Evolutionary conservation across 2,888 invertebrate species (phyloP).

Genomic region (Sisyra nigra): DNA sequence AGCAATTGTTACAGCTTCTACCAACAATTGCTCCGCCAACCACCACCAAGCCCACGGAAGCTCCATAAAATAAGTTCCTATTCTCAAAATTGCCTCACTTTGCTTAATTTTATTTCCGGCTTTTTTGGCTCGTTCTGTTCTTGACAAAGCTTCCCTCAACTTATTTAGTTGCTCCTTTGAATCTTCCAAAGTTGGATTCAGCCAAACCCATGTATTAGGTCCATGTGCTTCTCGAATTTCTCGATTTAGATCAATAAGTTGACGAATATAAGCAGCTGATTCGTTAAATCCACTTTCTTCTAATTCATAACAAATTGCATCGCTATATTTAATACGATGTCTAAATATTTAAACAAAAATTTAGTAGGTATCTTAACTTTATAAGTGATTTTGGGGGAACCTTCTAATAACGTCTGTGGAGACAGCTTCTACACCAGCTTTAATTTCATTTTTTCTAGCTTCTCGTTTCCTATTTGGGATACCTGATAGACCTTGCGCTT

Average conservation of each 20-base stretch:
- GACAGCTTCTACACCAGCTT: background rate
- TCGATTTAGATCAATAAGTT: conserved; percentile 37
- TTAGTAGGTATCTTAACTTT: too few species aligned
- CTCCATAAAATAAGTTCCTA: conserved; percentile 29
- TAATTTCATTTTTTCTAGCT: conserved; percentile 4
- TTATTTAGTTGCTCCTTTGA: conserved; percentile 19
- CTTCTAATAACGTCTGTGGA: conserved; percentile 4
- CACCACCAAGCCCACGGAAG: conserved; percentile 34
- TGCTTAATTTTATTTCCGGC: conserved; percentile 16
- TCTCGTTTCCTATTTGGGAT: background rate
- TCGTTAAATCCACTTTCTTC: conserved; percentile 32
- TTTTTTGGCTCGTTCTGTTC: conserved; percentile 18
- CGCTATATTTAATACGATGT: conserved; percentile 31
- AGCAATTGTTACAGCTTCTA: conserved; percentile 30
- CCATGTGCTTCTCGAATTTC: conserved; percentile 32
- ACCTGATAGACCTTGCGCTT: background rate
- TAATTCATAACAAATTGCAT: conserved; percentile 37
- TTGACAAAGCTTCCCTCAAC: conserved; percentile 17
- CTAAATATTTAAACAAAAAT: conserved; percentile 19
- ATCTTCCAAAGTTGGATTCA: conserved; percentile 20
- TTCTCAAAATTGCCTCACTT: conserved; percentile 26
- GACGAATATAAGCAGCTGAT: conserved; percentile 32
- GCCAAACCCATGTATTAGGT: conserved; percentile 31
- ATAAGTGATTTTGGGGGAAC: background rate
- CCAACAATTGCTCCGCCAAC: conserved; percentile 37